Evolutionary conservation across 2,797 vertebrate genomes (phyloP).

Genomic region (Mus minutoides): DNA sequence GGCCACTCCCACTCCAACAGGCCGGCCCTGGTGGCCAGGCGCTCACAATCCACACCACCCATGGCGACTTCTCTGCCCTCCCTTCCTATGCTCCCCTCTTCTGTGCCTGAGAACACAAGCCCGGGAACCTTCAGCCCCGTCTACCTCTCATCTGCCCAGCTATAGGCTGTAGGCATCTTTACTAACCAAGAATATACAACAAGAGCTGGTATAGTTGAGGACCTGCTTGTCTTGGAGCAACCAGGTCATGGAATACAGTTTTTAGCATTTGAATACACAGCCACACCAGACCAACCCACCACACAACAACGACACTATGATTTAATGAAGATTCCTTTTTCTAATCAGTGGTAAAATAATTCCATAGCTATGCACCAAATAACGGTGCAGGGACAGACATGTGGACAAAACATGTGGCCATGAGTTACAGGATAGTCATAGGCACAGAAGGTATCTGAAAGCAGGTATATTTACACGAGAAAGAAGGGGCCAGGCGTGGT

Average conservation of each 20-base stretch:
- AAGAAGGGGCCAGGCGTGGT: no score
- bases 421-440: background rate
- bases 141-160: no score
- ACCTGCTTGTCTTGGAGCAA: background rate
- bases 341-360: constrained; percentile 41
- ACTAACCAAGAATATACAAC: background rate
- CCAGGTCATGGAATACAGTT: background rate
- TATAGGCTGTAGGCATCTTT: no score
- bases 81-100: no score
- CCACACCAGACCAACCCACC: background rate
- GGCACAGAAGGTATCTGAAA: background rate
- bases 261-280: background rate
- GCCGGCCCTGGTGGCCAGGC: no score
- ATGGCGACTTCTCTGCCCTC: no score
- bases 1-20: no score
- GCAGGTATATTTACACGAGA: background rate
- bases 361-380: background rate
- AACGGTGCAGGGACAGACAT: background rate
- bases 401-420: background rate
- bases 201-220: background rate
- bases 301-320: background rate
- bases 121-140: no score
- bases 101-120: no score
- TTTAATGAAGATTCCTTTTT: constrained; percentile 49
- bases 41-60: no score